These are phyloP conservation scores for Zingel zingel DNA, from an alignment of 2,113 vertebrate species.

Conservation along the genomic window DNA sequence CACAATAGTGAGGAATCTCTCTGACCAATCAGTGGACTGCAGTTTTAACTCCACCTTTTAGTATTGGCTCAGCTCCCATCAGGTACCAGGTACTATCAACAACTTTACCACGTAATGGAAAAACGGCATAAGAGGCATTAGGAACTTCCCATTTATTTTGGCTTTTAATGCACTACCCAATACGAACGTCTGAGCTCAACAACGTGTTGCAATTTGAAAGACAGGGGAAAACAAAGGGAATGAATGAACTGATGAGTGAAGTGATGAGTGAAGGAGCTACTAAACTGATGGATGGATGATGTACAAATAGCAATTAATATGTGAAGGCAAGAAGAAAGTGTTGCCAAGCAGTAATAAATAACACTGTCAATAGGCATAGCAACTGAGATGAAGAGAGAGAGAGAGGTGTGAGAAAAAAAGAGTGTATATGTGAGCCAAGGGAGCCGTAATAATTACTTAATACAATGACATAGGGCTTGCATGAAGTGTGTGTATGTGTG, in stretches of 20 bases:
- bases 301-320: constrained; percentile 58
- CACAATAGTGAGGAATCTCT: too few species aligned
- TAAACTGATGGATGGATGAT: constrained; percentile 54
- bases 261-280: constrained; percentile 43
- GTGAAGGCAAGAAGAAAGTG: constrained; percentile 47
- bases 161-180: background rate
- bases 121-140: background rate
- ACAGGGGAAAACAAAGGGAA: background rate
- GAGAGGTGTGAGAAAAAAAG: constrained; percentile 11
- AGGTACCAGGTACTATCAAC: too few species aligned
- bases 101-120: too few species aligned
- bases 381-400: constrained; percentile 17
- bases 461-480: background rate
- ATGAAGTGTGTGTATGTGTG: background rate
- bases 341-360: constrained; percentile 59
- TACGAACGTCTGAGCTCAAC: constrained; percentile 6
- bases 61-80: too few species aligned
- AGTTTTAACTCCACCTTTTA: too few species aligned
- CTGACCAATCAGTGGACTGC: too few species aligned
- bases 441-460: constrained; percentile 57
- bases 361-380: constrained; percentile 37
- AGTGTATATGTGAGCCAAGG: constrained; percentile 22
- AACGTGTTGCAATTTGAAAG: constrained; percentile 21
- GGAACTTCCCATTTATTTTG: background rate
- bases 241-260: constrained; percentile 20